These are phyloP conservation scores for Eubucco bourcierii DNA, from an alignment of 2,113 vertebrate genomes.

Conservation along the genomic window DNA sequence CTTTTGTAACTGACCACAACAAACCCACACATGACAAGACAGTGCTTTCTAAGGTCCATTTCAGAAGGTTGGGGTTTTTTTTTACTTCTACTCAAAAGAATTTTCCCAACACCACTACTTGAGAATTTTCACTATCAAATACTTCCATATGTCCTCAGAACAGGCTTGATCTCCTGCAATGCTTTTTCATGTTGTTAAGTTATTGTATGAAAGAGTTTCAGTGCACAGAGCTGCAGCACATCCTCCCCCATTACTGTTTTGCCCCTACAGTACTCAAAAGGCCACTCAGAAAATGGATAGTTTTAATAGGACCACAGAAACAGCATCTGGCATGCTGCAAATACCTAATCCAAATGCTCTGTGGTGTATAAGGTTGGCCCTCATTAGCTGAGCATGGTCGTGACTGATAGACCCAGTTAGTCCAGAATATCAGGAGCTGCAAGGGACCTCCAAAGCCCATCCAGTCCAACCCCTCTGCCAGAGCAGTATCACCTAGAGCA, in stretches of 20 bases:
- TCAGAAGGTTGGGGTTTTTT: neutral
- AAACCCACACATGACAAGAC: neutral
- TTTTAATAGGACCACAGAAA: neutral
- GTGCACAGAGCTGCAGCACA: neutral
- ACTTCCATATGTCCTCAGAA: neutral
- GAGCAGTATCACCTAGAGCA: no score
- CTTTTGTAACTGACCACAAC: neutral
- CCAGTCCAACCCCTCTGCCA: no score
- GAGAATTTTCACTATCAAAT: neutral
- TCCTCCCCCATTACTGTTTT: neutral
- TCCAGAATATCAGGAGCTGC: neutral
- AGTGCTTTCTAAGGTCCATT: neutral
- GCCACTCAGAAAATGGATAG: neutral
- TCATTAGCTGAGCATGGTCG: no score
- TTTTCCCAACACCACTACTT: neutral
- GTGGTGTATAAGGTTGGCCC: neutral
- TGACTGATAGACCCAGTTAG: neutral
- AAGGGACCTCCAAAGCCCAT: no score
- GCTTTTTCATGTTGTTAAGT: neutral
- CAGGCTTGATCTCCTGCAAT: neutral
- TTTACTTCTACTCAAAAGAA: neutral
- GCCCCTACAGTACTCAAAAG: neutral
- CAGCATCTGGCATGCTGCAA: neutral
- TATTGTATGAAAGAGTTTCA: neutral
- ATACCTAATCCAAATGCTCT: neutral